Evolutionary conservation across 2,113 vertebrate species (phyloP), one percentile per base, ranked within the genome.

Genomic region (Mellivora capensis): DNA sequence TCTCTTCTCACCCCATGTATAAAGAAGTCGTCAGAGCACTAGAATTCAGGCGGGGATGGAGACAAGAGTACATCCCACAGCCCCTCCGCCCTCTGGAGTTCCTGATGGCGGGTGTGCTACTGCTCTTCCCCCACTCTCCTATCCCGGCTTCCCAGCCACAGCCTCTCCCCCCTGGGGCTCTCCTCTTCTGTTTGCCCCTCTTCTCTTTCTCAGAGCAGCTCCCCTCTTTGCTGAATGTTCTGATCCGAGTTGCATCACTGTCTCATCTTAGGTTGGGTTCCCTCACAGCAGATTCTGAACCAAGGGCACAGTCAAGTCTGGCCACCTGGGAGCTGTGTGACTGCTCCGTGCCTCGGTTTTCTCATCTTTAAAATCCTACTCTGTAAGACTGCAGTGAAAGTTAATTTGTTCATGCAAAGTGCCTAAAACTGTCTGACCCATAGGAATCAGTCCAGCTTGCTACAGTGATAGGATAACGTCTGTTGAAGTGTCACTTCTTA

Each of bases 291-390:
- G 61, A 62, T 77, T 37, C 34, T 93, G 42, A 83, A 31, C 7
- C 7, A 49, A 80, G 47, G 31, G 27, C 20, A 29, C 57, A 12
- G 2, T 90, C 47, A 61, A 27, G 4, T n/a, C 54, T 8, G 23
- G 21, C 31, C 11, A 0, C 27, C 21, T 54, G 29, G 42, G 52
- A 94, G 12, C 9, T 7, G 7, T n/a, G 37, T 62, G 62, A 67
- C 62, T n/a, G 11, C 47, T 47, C 79, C 42, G 31, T 62, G 42
- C 42, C 27, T 95, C 8, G 2, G 1, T 83, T 87, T 61, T 20
- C 88, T 90, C n/a, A 3, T 81, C 85, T 81, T 84, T 71, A 93
- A 94, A 57, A 29, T 34, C n/a, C 15, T 59, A 2, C 31, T 61
- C 82, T 15, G 6, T 62, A 25, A 39, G 42, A 23, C 59, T 27